Conservation (phyloP, 2,113 vertebrate species). For the Chionodraco myersi region DNA sequence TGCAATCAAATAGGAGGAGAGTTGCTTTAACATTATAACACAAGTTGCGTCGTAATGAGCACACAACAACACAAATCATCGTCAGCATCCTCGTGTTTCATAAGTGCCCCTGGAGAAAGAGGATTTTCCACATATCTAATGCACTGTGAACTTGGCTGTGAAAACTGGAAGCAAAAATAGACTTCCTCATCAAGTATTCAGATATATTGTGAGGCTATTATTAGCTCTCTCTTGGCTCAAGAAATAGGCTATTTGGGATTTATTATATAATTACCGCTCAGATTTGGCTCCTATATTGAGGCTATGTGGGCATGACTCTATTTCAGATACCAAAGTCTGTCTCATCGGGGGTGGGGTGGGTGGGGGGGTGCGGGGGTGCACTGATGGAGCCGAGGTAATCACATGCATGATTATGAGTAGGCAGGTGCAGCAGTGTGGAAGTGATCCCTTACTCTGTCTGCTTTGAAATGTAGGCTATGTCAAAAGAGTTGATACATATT, state of each 20-base stretch:
- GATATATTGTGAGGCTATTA: constrained; percentile 63
- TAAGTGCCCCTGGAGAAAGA: constrained; percentile 21
- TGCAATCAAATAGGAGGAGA: constrained; percentile 17
- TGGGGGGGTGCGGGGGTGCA: background rate
- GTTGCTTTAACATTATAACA: constrained; percentile 31
- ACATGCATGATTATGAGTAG: constrained; percentile 51
- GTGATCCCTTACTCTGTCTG: constrained; percentile 23
- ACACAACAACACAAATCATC: constrained; percentile 17
- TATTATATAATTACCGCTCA: constrained; percentile 47
- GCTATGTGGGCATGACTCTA: constrained; percentile 23
- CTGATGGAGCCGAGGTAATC: constrained; percentile 41
- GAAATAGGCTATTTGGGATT: constrained; percentile 61
- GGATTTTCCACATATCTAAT: constrained; percentile 52
- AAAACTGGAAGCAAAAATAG: constrained; percentile 68
- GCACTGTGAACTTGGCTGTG: constrained; percentile 46
- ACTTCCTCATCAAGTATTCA: constrained; percentile 72
- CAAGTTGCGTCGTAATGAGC: constrained; percentile 28
- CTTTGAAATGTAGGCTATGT: constrained; percentile 64
- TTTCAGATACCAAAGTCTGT: constrained; percentile 2
- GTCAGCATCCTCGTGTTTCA: constrained; percentile 11
- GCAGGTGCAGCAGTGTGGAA: constrained; percentile 44
- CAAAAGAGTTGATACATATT: constrained; percentile 67
- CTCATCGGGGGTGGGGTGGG: background rate
- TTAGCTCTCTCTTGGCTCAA: constrained; percentile 54
- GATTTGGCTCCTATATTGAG: constrained; percentile 31